A percentile compares a stretch with the other conserved stretches of the same genome.
phyloP scores from a whole-genome alignment of 2,113 vertebrate genomes.

The Ciconia boyciana region DNA sequence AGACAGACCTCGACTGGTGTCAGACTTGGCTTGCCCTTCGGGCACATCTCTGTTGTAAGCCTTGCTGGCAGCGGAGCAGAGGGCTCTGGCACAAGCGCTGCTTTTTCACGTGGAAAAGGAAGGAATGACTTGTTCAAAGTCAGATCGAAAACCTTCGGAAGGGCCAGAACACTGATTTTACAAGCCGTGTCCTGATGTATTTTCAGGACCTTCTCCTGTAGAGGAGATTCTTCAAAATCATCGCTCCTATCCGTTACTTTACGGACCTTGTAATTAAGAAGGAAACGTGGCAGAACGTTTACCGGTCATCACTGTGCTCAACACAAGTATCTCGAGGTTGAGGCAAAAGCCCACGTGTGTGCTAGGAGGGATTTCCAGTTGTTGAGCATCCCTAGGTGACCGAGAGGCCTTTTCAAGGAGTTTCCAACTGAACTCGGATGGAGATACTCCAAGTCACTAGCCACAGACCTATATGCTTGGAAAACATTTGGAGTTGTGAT shows the following conservation, averaged over 20 bases:
- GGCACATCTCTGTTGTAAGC: fast-evolving
- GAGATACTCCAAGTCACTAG: background rate
- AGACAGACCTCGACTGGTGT: background rate
- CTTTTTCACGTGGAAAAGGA: too few relatives aligned
- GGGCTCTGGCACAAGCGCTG: background rate
- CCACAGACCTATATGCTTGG: background rate
- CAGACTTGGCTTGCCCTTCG: fast-evolving
- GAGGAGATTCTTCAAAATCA: background rate
- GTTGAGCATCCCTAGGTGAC: background rate
- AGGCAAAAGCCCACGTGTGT: background rate
- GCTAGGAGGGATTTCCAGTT: too few relatives aligned
- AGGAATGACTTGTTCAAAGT: background rate
- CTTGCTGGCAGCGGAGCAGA: background rate
- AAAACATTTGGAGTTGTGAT: background rate
- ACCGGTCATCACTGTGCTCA: background rate
- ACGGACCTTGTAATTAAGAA: background rate
- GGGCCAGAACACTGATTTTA: background rate
- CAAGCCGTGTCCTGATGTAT: background rate
- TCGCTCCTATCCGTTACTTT: background rate
- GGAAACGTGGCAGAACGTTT: background rate
- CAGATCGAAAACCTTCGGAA: background rate
- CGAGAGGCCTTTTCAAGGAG: background rate
- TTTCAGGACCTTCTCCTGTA: background rate
- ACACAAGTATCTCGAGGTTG: background rate
- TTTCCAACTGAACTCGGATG: background rate